phyloP scores from a whole-genome alignment of 2,888 invertebrate genomes.

The Helicoverpa assulta region DNA sequence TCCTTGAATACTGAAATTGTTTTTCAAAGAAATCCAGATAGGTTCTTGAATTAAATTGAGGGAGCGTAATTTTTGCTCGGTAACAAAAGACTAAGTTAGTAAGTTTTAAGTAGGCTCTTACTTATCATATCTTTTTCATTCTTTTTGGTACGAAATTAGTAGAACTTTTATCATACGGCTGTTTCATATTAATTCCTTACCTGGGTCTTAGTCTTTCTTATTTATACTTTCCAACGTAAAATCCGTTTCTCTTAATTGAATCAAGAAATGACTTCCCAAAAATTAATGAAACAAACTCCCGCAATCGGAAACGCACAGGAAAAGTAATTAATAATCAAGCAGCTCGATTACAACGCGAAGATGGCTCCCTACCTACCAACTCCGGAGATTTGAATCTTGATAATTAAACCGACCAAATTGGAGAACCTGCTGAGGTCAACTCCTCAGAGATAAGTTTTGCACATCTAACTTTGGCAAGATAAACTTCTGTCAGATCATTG shows the following conservation, averaged over 20 bases:
- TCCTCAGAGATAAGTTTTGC: slow-evolving; percentile 66
- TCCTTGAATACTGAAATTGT: background rate
- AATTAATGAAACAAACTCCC: slow-evolving; percentile 41
- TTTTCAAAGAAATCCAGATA: background rate
- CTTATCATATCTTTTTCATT: background rate
- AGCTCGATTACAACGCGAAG: slow-evolving; percentile 44
- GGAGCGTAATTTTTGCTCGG: background rate
- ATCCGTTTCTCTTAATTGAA: background rate
- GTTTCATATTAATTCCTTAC: no score
- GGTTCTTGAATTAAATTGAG: background rate
- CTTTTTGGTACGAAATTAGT: background rate
- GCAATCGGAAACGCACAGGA: slow-evolving; percentile 41
- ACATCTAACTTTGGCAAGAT: slow-evolving; percentile 67
- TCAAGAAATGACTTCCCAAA: slow-evolving; percentile 27
- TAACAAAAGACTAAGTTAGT: background rate
- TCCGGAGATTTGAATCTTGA: slow-evolving; percentile 60
- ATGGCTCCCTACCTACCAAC: slow-evolving; percentile 30
- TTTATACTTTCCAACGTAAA: no score
- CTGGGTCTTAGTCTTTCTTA: no score
- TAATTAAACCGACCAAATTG: slow-evolving; percentile 67
- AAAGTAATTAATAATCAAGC: slow-evolving; percentile 58
- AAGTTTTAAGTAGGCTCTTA: slow-evolving; percentile 1
- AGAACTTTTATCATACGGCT: background rate
- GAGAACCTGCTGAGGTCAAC: slow-evolving; percentile 62
- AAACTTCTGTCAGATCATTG: slow-evolving; percentile 69